phyloP scores from a whole-genome alignment of 2,888 invertebrate species.

The Ptycholaimellus sp. region DNA sequence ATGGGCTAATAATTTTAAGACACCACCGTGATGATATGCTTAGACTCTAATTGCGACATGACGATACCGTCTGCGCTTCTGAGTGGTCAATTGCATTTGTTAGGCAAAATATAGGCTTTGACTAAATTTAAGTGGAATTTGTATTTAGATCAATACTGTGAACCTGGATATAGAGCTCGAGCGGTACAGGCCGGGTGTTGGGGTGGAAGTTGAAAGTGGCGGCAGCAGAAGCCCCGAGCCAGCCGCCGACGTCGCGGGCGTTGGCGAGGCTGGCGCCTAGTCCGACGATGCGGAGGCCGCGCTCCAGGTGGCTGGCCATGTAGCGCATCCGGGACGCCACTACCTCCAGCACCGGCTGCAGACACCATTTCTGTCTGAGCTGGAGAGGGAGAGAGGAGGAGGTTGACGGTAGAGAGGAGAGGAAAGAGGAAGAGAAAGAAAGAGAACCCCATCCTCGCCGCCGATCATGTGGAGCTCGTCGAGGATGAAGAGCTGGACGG shows the following conservation, averaged over 20 bases:
- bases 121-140: no score
- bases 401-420: neutral
- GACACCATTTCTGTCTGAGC: slow-evolving; percentile 1
- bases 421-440: neutral
- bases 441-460: slow-evolving; percentile 31
- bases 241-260: slow-evolving; percentile 39
- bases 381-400: neutral
- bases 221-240: slow-evolving; percentile 52
- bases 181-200: slow-evolving; percentile 71
- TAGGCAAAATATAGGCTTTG: no score
- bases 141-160: no score
- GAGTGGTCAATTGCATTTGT: no score
- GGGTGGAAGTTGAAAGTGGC: slow-evolving; percentile 96
- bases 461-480: slow-evolving; percentile 63
- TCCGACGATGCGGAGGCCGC: slow-evolving; percentile 45
- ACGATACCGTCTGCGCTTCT: no score
- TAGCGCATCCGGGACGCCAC: slow-evolving; percentile 68
- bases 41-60: no score
- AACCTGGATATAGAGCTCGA: slow-evolving; percentile 71
- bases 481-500: slow-evolving; percentile 76
- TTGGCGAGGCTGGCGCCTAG: slow-evolving; percentile 76
- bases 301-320: slow-evolving; percentile 62
- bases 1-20: no score
- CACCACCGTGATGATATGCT: no score
- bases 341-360: slow-evolving; percentile 61